Evolutionary conservation across 2,888 invertebrate genomes (phyloP).

Genomic region (Minunthozetes semirufus): DNA sequence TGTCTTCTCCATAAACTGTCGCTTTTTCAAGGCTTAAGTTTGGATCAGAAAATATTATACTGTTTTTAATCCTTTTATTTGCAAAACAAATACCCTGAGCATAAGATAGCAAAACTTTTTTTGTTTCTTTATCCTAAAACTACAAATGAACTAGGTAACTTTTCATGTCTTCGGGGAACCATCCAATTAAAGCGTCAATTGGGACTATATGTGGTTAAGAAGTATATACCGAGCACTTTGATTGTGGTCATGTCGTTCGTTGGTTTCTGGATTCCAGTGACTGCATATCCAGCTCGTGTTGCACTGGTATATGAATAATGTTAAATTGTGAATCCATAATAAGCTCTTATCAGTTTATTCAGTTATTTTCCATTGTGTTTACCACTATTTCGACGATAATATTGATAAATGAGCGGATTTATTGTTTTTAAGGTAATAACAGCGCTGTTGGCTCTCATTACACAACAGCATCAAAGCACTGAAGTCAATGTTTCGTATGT

Average conservation of each 20-base stretch:
- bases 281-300: too few species aligned
- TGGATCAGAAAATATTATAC: neutral
- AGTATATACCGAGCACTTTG: neutral
- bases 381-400: too few species aligned
- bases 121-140: neutral
- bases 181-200: neutral
- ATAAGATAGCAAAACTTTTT: neutral
- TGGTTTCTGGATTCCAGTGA: neutral
- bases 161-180: neutral
- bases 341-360: too few species aligned
- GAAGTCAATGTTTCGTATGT: conserved; percentile 46
- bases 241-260: conserved; percentile 3
- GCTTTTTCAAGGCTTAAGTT: neutral
- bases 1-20: neutral
- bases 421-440: conserved; percentile 53
- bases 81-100: neutral
- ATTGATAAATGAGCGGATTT: neutral
- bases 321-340: too few species aligned
- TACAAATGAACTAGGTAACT: neutral
- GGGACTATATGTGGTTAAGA: neutral
- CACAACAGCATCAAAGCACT: conserved; percentile 40
- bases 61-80: neutral
- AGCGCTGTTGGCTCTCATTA: conserved; percentile 63
- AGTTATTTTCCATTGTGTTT: too few species aligned
- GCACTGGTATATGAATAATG: too few species aligned